Conservation (phyloP, 2,888 invertebrate species). For the Cremastinae sp. region DNA sequence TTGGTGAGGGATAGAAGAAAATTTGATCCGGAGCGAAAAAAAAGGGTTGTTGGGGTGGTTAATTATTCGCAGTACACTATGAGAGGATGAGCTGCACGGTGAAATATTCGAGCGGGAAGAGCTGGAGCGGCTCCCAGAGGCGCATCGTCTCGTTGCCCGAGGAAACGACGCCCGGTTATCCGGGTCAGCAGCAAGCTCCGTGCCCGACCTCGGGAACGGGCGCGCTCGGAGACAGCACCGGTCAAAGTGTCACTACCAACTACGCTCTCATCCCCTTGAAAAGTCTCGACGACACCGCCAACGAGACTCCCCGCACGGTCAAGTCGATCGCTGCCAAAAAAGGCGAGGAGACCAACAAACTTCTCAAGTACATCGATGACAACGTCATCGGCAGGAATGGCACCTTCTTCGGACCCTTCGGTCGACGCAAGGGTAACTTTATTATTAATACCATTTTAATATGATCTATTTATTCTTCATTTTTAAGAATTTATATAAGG, state of each 20-base stretch:
- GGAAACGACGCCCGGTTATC: conserved; percentile 66
- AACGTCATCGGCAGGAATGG: conserved; percentile 91
- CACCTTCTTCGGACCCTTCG: conserved; percentile 91
- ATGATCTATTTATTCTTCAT: background rate
- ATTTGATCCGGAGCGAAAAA: conserved; percentile 2
- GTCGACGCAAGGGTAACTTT: conserved; percentile 88
- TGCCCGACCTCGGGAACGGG: conserved; percentile 49
- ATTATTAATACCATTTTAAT: too few relatives aligned
- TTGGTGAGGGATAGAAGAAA: conserved; percentile 12
- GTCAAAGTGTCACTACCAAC: conserved; percentile 6
- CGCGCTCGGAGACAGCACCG: conserved; percentile 30
- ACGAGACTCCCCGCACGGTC: conserved; percentile 76
- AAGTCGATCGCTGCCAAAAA: conserved; percentile 81
- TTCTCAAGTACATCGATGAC: conserved; percentile 90
- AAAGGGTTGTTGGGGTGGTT: conserved; percentile 1
- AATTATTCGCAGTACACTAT: conserved; percentile 61
- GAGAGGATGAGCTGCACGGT: conserved; percentile 79
- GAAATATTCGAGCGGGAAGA: conserved; percentile 77
- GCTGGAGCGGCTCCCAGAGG: conserved; percentile 77
- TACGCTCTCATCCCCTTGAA: conserved; percentile 20
- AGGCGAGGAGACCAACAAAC: conserved; percentile 86
- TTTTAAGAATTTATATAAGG: conserved; percentile 4
- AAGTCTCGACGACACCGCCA: conserved; percentile 57
- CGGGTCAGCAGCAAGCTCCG: conserved; percentile 52
- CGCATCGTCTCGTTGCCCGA: conserved; percentile 76